Evolutionary conservation across 1,140 invertebrate genomes (phyloP).

Genomic region (Drosophila eugracilis): DNA sequence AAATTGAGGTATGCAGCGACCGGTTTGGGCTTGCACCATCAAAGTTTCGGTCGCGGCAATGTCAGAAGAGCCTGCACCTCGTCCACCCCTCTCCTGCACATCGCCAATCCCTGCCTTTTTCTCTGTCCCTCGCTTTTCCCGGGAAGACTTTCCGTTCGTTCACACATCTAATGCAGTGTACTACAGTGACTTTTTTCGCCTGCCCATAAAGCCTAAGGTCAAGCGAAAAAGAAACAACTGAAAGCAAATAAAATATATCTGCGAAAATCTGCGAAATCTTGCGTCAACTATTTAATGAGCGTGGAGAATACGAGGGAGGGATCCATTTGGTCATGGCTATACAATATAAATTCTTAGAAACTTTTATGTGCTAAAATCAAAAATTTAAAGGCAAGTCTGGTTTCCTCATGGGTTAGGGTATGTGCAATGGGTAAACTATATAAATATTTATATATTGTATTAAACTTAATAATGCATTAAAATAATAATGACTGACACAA

Average conservation of each 20-base stretch:
- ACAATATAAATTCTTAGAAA: conserved; percentile 38
- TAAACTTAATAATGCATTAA: too few species aligned
- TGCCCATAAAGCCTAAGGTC: conserved; percentile 75
- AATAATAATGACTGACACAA: too few species aligned
- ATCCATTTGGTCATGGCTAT: conserved; percentile 51
- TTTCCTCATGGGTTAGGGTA: conserved; percentile 5
- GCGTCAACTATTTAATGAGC: conserved; percentile 74
- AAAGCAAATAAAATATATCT: conserved; percentile 50
- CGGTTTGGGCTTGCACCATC: conserved; percentile 79
- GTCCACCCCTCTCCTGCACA: conserved; percentile 17
- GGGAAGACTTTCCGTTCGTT: conserved; percentile 64
- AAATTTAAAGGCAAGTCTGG: neutral
- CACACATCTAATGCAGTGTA: conserved; percentile 72
- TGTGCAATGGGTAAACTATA: neutral
- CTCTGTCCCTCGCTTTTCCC: conserved; percentile 9
- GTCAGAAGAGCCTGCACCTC: conserved; percentile 31
- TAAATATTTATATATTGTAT: neutral
- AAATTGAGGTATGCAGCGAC: conserved; percentile 80
- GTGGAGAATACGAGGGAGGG: conserved; percentile 50
- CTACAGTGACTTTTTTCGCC: conserved; percentile 68
- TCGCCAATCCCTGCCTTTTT: conserved; percentile 3
- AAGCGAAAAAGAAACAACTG: conserved; percentile 43
- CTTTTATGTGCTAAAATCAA: conserved; percentile 17
- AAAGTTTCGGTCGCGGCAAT: conserved; percentile 47
- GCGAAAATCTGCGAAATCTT: conserved; percentile 64